phyloP scores from a whole-genome alignment of 2,113 vertebrate species.

The Xenopus laevis region DNA sequence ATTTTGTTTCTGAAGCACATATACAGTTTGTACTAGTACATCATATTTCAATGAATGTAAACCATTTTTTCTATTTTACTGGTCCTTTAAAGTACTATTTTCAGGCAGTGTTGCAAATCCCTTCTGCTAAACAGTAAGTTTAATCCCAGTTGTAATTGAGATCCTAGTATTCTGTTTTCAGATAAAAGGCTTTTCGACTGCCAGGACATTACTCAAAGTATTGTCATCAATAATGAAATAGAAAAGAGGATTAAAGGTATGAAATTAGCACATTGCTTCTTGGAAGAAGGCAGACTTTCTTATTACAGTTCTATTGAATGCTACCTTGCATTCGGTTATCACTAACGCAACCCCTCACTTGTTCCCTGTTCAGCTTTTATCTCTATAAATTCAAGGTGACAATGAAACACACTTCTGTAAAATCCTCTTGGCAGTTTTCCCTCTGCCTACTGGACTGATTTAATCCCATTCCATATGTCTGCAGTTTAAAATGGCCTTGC shows the following conservation, averaged over 20 bases:
- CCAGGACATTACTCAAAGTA: slow-evolving; percentile 47
- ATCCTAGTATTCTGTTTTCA: slow-evolving; percentile 50
- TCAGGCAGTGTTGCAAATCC: too few relatives aligned
- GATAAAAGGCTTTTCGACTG: slow-evolving; percentile 39
- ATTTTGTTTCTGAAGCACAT: too few relatives aligned
- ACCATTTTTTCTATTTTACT: too few relatives aligned
- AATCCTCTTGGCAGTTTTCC: slow-evolving; percentile 55
- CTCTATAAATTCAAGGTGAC: slow-evolving; percentile 63
- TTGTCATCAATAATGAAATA: slow-evolving; percentile 59
- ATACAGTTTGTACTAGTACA: too few relatives aligned
- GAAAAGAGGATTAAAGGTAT: slow-evolving; percentile 52
- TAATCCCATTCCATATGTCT: slow-evolving; percentile 58
- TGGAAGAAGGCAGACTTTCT: slow-evolving; percentile 57
- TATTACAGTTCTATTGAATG: slow-evolving; percentile 49
- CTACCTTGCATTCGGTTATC: slow-evolving; percentile 54
- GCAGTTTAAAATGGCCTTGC: slow-evolving; percentile 51
- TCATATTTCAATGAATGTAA: too few relatives aligned
- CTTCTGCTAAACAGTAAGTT: too few relatives aligned
- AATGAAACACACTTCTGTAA: slow-evolving; percentile 54
- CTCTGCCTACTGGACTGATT: slow-evolving; percentile 52
- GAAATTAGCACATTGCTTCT: slow-evolving; percentile 56
- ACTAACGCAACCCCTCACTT: slow-evolving; percentile 53
- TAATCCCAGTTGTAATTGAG: slow-evolving; percentile 45
- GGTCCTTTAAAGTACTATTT: too few relatives aligned
- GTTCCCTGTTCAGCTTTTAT: slow-evolving; percentile 58